Conservation (phyloP, 2,888 invertebrate species). For the Catocala fraxini region DNA sequence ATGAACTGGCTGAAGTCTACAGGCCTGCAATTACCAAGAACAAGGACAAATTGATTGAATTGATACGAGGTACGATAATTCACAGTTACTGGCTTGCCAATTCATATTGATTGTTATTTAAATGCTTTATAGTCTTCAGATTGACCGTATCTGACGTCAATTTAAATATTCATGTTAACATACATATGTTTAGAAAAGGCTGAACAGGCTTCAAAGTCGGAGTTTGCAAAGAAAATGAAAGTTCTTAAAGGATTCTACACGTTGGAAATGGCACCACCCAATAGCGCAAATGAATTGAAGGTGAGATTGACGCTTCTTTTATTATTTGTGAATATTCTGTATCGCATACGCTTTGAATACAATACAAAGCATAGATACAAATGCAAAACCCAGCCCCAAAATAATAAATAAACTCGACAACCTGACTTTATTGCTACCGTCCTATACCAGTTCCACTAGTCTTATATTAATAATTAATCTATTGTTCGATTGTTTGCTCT, state of each 20-base stretch:
- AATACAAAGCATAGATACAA: too few species aligned
- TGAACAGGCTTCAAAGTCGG: constrained; percentile 62
- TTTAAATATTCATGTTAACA: constrained; percentile 8
- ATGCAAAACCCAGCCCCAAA: too few species aligned
- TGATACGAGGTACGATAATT: constrained; percentile 59
- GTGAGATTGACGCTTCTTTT: constrained; percentile 43
- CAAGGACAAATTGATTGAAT: constrained; percentile 61
- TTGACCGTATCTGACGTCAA: not conserved
- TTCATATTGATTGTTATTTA: too few species aligned
- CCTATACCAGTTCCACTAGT: too few species aligned
- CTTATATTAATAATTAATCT: too few species aligned
- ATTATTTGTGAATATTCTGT: too few species aligned
- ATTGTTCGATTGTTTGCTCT: too few species aligned
- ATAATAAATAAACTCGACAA: too few species aligned
- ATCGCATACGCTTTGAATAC: too few species aligned
- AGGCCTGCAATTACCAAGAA: constrained; percentile 57
- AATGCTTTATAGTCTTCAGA: not conserved
- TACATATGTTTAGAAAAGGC: constrained; percentile 62
- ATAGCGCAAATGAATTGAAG: constrained; percentile 55
- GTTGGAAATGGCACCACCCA: constrained; percentile 75
- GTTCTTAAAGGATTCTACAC: constrained; percentile 71
- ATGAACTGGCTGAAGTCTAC: constrained; percentile 61
- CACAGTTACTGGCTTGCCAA: not conserved
- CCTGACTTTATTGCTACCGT: too few species aligned
- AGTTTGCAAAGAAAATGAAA: constrained; percentile 66